Conservation (phyloP, 2,888 invertebrate genomes). For the Minunthozetes semirufus region DNA sequence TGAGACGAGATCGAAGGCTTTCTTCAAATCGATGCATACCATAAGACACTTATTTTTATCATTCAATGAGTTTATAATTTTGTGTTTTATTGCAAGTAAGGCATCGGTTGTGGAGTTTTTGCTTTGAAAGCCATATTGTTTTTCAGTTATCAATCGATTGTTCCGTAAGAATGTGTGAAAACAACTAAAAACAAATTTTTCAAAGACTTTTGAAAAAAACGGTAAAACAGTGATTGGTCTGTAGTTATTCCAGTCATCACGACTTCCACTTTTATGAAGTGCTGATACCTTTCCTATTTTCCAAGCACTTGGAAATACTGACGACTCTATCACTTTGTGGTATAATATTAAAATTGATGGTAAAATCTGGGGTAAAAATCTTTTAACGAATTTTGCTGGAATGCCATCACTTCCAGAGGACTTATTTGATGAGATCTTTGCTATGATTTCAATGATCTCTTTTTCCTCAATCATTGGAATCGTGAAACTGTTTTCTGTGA, state of each 20-base stretch:
- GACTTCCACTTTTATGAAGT: neutral
- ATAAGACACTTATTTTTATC: neutral
- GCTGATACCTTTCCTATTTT: neutral
- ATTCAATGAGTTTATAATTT: neutral
- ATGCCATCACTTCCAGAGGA: too few species aligned
- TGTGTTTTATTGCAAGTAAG: neutral
- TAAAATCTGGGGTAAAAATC: neutral
- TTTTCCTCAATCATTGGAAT: too few species aligned
- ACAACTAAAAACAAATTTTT: neutral
- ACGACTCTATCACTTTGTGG: neutral
- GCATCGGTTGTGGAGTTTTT: neutral
- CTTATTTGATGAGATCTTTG: too few species aligned
- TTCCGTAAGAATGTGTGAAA: neutral
- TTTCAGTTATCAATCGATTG: neutral
- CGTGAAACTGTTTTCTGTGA: too few species aligned
- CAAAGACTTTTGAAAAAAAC: neutral
- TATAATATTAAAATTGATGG: neutral
- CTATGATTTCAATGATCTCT: too few species aligned
- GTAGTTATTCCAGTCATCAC: neutral
- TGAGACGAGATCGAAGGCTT: neutral
- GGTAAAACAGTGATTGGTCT: neutral
- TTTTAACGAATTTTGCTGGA: too few species aligned
- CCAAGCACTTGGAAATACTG: neutral
- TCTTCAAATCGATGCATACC: neutral
- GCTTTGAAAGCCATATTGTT: neutral